Evolutionary conservation across 2,797 vertebrate species (phyloP).

Genomic region (Percopsis omiscomaycus): DNA sequence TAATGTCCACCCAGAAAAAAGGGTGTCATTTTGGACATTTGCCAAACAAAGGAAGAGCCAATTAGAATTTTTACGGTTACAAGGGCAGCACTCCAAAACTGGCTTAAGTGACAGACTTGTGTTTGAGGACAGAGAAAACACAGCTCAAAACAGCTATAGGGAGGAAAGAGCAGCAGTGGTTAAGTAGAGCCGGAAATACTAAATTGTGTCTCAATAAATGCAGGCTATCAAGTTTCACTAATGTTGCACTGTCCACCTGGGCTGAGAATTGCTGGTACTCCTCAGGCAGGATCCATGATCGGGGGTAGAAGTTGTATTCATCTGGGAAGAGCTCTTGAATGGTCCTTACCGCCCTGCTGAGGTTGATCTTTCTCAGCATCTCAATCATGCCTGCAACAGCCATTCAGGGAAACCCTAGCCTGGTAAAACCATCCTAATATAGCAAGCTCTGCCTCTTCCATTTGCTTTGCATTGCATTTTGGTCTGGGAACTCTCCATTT

Average conservation of each 20-base stretch:
- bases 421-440: no score
- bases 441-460: no score
- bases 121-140: not conserved
- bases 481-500: no score
- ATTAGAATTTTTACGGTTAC: no score
- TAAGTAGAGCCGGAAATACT: not conserved
- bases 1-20: no score
- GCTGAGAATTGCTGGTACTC: slow-evolving; percentile 87
- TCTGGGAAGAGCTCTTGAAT: slow-evolving; percentile 94
- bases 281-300: slow-evolving; percentile 96
- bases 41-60: not conserved
- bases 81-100: not conserved
- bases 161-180: not conserved
- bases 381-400: slow-evolving; percentile 90
- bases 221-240: not conserved
- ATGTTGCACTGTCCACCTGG: slow-evolving; percentile 76
- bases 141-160: not conserved
- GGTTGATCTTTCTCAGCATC: slow-evolving; percentile 92
- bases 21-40: not conserved
- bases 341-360: slow-evolving; percentile 90
- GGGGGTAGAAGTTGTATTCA: slow-evolving; percentile 96
- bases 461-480: no score
- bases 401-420: not conserved
- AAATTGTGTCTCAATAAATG: not conserved
- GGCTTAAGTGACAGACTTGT: not conserved